phyloP scores from a whole-genome alignment of 2,113 vertebrate species.

The Lepus europaeus region DNA sequence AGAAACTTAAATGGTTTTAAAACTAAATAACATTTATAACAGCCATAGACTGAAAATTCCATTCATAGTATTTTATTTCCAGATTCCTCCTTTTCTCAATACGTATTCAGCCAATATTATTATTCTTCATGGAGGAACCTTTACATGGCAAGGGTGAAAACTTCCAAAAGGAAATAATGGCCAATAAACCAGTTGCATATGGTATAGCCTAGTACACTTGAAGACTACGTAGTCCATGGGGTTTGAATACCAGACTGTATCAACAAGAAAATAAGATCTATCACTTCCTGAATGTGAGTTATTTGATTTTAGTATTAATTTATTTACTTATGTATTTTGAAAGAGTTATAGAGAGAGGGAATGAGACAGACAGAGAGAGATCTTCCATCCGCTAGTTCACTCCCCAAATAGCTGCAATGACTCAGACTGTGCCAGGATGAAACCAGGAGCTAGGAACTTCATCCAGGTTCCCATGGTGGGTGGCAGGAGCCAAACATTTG shows the following conservation, averaged over 20 bases:
- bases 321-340: too few species aligned
- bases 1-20: neutral
- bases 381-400: too few species aligned
- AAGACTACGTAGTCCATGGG: neutral
- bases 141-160: conserved; percentile 19
- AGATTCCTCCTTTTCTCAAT: neutral
- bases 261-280: conserved; percentile 31
- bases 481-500: too few species aligned
- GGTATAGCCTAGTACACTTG: neutral
- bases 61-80: neutral
- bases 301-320: too few species aligned
- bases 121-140: neutral
- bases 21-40: neutral
- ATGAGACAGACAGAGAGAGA: too few species aligned
- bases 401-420: too few species aligned
- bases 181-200: neutral
- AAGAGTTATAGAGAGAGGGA: too few species aligned
- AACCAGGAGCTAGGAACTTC: too few species aligned
- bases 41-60: neutral
- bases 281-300: conserved; percentile 60
- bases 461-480: too few species aligned
- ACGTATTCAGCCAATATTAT: neutral
- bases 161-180: neutral
- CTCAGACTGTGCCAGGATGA: too few species aligned
- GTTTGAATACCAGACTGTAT: neutral